Base-by-base conservation (phyloP, 2,888 invertebrate genomes). In the Meiosimyza decipiens region DNA sequence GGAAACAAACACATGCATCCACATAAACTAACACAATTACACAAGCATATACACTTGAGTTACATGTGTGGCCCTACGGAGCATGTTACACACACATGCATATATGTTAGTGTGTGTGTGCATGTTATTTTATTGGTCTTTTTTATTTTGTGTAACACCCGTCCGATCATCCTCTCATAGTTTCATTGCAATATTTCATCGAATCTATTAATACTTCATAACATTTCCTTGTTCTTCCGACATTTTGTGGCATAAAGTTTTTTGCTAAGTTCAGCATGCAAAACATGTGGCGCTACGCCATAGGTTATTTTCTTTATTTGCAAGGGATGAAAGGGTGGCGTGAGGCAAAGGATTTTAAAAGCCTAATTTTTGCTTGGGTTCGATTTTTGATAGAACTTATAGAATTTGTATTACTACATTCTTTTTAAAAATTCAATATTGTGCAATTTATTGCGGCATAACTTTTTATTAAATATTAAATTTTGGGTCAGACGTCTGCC, bases 161-260 rank as follows among this genome's bases (percentile, higher is more conserved):
- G 15, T 51, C 4, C 5, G 12, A 9, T 15, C 13, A 15, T 7
- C 13, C 13, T 15, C 18, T 3, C 64, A 28, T 15, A 51, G 15
- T 67, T 67, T 69, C n/a, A 59, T 28, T 55, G 16, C 12, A 40
- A 55, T 55, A 55, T 57, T 67, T 67, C 49, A 57, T 67, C 51
- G 69, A 60, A 52, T 40, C 69, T 69, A 51, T 69, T 69, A 51
- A 69, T 69, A 69, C 69, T 51, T 52, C 60, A 69, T 69, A 69
- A 69, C 59, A 60, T 62, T 51, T 22, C 60, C 40, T 62, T 60
- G 60, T 69, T 52, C 60, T 69, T 69, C 52, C 60, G 52, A 69
- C 50, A 60, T n/a, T 60, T 52, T 60, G 55, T 57, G 67, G 67
- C 16, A 60, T 40, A 62, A 62, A 62, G 15, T 64, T 63, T 50